Evolutionary conservation across 2,888 invertebrate species (phyloP).

Genomic region (Timandra comae): DNA sequence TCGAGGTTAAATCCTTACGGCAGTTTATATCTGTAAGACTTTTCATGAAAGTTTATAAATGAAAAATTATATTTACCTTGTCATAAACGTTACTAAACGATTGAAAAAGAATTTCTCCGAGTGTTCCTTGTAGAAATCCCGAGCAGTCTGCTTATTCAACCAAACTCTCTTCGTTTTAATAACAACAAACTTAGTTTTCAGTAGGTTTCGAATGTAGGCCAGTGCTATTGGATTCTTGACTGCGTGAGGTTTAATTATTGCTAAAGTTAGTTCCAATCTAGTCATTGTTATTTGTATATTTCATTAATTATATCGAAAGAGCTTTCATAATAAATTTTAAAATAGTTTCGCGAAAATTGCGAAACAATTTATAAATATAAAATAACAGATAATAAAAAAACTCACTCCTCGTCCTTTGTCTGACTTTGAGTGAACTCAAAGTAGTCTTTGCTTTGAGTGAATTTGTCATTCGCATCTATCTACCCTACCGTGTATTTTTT

Average conservation of each 20-base stretch:
- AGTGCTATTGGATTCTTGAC: conserved; percentile 85
- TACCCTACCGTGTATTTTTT: too few relatives aligned
- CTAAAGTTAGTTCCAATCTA: conserved; percentile 85
- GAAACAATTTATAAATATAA: not conserved
- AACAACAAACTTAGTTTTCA: conserved; percentile 84
- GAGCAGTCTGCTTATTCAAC: conserved; percentile 79
- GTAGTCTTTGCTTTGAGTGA: too few relatives aligned
- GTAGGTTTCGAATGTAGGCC: conserved; percentile 80
- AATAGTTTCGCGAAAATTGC: not conserved
- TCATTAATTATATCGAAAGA: conserved; percentile 22
- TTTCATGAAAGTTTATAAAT: too few relatives aligned
- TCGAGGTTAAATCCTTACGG: too few relatives aligned
- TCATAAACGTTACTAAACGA: conserved; percentile 88
- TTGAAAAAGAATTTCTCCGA: conserved; percentile 89
- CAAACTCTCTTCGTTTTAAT: conserved; percentile 80
- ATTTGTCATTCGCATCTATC: too few relatives aligned
- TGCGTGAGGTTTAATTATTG: conserved; percentile 91
- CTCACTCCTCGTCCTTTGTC: too few relatives aligned
- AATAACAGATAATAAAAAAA: not conserved
- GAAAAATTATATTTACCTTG: conserved; percentile 71
- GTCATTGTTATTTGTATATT: conserved; percentile 38
- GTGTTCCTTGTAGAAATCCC: conserved; percentile 89
- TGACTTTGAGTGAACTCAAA: too few relatives aligned
- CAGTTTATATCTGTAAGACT: too few relatives aligned
- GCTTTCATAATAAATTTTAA: not conserved